Evolutionary conservation across 2,888 invertebrate genomes (phyloP).

Genomic region (Drosophila kuntzei): DNA sequence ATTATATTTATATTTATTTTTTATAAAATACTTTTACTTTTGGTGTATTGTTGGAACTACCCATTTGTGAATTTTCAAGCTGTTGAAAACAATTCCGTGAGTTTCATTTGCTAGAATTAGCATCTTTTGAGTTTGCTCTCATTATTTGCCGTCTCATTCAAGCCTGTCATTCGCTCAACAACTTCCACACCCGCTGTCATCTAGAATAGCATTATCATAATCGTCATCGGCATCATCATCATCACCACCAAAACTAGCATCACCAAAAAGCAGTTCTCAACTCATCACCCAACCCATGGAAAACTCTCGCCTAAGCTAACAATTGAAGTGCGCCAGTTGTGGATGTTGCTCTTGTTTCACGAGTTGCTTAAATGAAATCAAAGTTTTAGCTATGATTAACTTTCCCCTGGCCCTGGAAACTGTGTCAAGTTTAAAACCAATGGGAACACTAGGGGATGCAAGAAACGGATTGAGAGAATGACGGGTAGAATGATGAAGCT

Average conservation of each 20-base stretch:
- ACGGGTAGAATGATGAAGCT: conserved; percentile 10
- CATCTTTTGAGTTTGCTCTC: conserved; percentile 45
- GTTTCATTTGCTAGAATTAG: conserved; percentile 50
- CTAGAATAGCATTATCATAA: conserved; percentile 21
- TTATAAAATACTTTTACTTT: background rate
- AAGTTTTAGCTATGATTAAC: conserved; percentile 69
- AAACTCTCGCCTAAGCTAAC: conserved; percentile 57
- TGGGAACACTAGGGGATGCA: conserved; percentile 19
- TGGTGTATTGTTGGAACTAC: conserved; percentile 6
- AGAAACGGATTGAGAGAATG: conserved; percentile 6
- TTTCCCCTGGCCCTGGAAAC: conserved; percentile 45
- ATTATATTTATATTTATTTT: background rate
- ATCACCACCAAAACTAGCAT: background rate
- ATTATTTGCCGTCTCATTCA: conserved; percentile 60
- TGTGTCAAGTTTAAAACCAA: conserved; percentile 70
- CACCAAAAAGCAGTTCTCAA: conserved; percentile 16
- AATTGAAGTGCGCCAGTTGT: conserved; percentile 60
- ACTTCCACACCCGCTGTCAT: conserved; percentile 45
- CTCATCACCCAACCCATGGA: conserved; percentile 40
- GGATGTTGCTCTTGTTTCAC: conserved; percentile 56
- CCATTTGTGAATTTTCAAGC: background rate
- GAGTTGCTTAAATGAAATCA: conserved; percentile 67
- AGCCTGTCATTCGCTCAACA: conserved; percentile 45
- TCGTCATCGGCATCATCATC: background rate
- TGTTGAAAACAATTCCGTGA: conserved; percentile 41